Conservation (phyloP, 2,888 invertebrate species). For the Caenorhabditis virilis region DNA sequence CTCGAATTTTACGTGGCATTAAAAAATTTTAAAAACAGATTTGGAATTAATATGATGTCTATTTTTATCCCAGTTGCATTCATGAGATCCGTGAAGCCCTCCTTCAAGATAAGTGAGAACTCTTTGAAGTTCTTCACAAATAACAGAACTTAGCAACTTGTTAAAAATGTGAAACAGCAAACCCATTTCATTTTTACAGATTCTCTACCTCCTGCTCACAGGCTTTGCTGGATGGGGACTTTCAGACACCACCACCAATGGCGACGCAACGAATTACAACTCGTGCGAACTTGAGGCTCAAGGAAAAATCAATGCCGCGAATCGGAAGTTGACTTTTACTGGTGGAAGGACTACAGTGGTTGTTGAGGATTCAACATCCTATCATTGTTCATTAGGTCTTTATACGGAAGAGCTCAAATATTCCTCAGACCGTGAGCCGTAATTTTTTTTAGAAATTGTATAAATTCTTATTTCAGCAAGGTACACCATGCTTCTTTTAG, state of each 20-base stretch:
- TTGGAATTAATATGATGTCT: no score
- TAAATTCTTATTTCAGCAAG: conserved; percentile 53
- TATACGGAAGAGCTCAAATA: conserved; percentile 68
- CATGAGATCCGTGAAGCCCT: no score
- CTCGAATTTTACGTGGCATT: no score
- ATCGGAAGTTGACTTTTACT: conserved; percentile 60
- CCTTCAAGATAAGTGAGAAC: no score
- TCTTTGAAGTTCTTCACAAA: no score
- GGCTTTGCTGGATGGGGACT: conserved; percentile 62
- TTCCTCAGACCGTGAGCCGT: conserved; percentile 11
- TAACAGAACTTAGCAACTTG: no score
- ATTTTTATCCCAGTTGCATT: no score
- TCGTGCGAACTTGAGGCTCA: conserved; percentile 65
- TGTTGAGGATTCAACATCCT: conserved; percentile 66
- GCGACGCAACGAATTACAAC: conserved; percentile 61
- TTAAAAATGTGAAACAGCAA: background rate
- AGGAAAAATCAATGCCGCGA: conserved; percentile 64
- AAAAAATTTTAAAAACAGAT: no score
- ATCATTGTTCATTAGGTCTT: conserved; percentile 67
- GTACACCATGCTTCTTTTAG: conserved; percentile 48
- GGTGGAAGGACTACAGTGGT: conserved; percentile 58
- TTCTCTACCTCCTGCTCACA: conserved; percentile 61
- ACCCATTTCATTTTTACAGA: conserved; percentile 38
- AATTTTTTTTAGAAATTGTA: background rate
- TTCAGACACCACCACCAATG: conserved; percentile 59